A percentile compares a stretch with the other conserved stretches of the same genome.
Conservation (phyloP, 2,888 invertebrate species). For the Litoditis marina region DNA sequence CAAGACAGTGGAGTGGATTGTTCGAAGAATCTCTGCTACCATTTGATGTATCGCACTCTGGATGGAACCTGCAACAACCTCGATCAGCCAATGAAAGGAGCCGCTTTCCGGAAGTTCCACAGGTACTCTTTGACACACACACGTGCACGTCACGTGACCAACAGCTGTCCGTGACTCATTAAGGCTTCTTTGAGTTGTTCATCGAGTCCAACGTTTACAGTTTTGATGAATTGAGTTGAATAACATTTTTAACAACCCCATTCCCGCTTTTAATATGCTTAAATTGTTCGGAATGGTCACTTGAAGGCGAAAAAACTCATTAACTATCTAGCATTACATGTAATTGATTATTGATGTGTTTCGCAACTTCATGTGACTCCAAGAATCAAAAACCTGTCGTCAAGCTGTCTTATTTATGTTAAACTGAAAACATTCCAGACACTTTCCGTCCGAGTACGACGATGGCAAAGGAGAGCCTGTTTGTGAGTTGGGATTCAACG, state of each 20-base stretch:
- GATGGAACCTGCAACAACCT: constrained; percentile 96
- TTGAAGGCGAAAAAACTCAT: no score
- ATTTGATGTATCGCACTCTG: constrained; percentile 69
- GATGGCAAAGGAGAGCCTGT: constrained; percentile 57
- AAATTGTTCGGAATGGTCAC: no score
- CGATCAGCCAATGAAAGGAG: constrained; percentile 83
- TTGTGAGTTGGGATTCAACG: constrained; percentile 48
- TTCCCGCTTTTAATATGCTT: no score
- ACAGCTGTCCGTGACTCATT: not conserved
- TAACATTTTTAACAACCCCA: no score
- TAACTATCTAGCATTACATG: no score
- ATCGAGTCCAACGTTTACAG: no score
- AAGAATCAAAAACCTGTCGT: no score
- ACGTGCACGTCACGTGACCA: not conserved
- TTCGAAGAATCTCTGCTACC: constrained; percentile 54
- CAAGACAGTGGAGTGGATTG: constrained; percentile 64
- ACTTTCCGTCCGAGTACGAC: constrained; percentile 59
- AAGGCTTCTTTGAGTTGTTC: no score
- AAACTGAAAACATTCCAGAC: constrained; percentile 29
- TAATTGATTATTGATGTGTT: no score
- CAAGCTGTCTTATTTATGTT: not conserved
- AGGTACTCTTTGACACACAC: constrained; percentile 14
- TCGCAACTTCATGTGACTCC: no score
- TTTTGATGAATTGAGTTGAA: no score
- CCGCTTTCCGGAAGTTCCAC: constrained; percentile 75